Evolutionary conservation across 1,140 invertebrate species (phyloP).

Genomic region (Euschistus heros): DNA sequence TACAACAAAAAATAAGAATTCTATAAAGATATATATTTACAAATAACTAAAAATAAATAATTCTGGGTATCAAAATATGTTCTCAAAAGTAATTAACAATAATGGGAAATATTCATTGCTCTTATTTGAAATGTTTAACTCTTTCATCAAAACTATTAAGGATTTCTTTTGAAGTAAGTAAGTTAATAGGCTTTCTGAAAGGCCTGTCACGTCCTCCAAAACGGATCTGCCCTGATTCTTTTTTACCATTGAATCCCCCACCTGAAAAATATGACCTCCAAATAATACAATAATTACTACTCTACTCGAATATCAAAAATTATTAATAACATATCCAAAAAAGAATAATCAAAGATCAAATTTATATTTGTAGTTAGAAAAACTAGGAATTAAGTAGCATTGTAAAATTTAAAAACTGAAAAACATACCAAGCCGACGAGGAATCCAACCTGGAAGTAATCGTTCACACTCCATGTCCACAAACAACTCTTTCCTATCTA

Average conservation of each 20-base stretch:
- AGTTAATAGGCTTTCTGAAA: constrained; percentile 47
- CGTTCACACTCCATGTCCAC: constrained; percentile 46
- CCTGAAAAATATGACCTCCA: constrained; percentile 39
- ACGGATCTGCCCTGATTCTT: constrained; percentile 76
- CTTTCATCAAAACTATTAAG: constrained; percentile 7
- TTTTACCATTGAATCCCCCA: constrained; percentile 76
- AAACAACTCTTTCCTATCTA: constrained; percentile 49
- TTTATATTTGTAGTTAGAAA: background rate
- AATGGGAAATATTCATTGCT: too few relatives aligned
- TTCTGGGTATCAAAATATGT: too few relatives aligned
- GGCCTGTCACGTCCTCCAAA: constrained; percentile 72
- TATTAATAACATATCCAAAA: background rate
- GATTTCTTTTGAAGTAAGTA: constrained; percentile 19
- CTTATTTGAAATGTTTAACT: too few relatives aligned
- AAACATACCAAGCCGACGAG: constrained; percentile 55
- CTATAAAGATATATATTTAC: too few relatives aligned
- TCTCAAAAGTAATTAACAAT: too few relatives aligned
- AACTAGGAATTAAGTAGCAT: too few relatives aligned
- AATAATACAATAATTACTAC: too few relatives aligned
- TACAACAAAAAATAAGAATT: too few relatives aligned
- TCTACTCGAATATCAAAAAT: background rate
- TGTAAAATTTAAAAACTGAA: background rate
- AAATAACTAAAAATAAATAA: too few relatives aligned
- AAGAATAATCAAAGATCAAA: background rate
- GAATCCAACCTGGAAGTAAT: constrained; percentile 65